phyloP scores from a whole-genome alignment of 2,888 invertebrate species.

The Aricia artaxerxes region DNA sequence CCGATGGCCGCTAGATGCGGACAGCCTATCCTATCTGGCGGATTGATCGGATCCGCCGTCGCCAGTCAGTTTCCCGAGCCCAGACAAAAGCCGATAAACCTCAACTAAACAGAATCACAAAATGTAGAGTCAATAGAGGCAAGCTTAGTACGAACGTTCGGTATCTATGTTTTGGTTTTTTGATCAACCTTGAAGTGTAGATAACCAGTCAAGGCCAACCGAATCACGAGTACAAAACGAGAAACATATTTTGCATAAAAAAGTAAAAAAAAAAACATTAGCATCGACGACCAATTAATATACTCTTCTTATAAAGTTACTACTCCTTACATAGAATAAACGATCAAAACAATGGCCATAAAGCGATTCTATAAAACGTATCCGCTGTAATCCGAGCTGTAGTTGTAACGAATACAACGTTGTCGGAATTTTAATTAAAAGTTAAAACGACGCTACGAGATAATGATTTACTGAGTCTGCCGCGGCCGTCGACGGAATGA shows the following conservation, averaged over 20 bases:
- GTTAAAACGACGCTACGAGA: slow-evolving; percentile 26
- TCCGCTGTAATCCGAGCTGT: slow-evolving; percentile 18
- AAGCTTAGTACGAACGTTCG: not conserved
- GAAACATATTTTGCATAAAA: not conserved
- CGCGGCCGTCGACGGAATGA: slow-evolving; percentile 10
- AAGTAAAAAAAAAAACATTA: not conserved
- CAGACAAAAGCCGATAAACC: not conserved
- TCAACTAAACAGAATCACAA: not conserved
- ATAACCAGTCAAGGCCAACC: slow-evolving; percentile 3
- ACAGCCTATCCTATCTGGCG: not conserved
- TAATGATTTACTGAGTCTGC: slow-evolving; percentile 24
- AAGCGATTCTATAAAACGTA: not conserved
- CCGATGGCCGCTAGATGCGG: slow-evolving; percentile 37
- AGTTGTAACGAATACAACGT: not conserved
- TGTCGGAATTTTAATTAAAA: slow-evolving; percentile 29
- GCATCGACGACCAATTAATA: not conserved
- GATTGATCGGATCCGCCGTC: not conserved
- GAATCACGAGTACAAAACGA: not conserved
- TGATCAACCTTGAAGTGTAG: not conserved
- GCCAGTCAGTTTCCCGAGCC: not conserved
- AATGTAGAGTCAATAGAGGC: not conserved
- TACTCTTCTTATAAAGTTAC: not conserved
- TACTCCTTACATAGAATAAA: not conserved
- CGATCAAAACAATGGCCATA: slow-evolving; percentile 1
- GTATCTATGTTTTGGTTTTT: not conserved